Evolutionary conservation across 30 jellyfish, hydroid and myxozoan genomes (phyloP).

Genomic region (Chironex yamaguchii): DNA sequence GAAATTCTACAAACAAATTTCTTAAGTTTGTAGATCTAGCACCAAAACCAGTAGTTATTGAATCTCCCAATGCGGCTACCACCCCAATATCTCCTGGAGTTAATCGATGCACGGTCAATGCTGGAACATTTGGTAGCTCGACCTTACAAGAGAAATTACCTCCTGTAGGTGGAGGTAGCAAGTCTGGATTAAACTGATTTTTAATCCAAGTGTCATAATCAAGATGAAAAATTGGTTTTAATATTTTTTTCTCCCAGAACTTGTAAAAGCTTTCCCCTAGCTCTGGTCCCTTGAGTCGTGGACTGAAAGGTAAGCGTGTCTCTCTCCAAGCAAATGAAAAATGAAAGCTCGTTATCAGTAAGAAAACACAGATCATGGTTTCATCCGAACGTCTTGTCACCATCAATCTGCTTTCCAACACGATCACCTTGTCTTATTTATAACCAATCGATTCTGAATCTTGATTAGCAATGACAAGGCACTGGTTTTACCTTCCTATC

Average conservation of each 20-base stretch:
- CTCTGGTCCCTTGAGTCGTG: not conserved
- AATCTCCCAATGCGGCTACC: slow-evolving; percentile 88
- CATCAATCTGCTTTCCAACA: not conserved
- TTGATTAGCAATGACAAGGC: too few relatives aligned
- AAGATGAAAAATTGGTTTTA: slow-evolving; percentile 21
- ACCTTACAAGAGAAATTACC: slow-evolving; percentile 34
- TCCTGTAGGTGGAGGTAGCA: slow-evolving; percentile 31
- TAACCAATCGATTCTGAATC: too few relatives aligned
- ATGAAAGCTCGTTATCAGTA: not conserved
- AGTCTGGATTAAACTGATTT: not conserved
- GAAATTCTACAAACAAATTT: slow-evolving; percentile 74
- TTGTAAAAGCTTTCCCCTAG: slow-evolving; percentile 45
- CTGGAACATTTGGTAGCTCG: not conserved
- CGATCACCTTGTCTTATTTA: too few relatives aligned
- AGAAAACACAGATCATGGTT: not conserved
- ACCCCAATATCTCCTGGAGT: slow-evolving; percentile 80
- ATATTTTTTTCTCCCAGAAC: slow-evolving; percentile 50
- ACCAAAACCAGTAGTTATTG: slow-evolving; percentile 86
- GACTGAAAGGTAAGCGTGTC: slow-evolving; percentile 14
- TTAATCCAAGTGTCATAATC: slow-evolving; percentile 72
- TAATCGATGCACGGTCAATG: slow-evolving; percentile 73
- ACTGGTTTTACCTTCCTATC: not conserved
- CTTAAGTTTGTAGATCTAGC: slow-evolving; percentile 71
- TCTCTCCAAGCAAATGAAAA: slow-evolving; percentile 8
- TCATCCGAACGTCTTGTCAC: not conserved